These are phyloP conservation scores for Dusona sp. DNA, from an alignment of 2,888 invertebrate genomes.

Conservation along the genomic window DNA sequence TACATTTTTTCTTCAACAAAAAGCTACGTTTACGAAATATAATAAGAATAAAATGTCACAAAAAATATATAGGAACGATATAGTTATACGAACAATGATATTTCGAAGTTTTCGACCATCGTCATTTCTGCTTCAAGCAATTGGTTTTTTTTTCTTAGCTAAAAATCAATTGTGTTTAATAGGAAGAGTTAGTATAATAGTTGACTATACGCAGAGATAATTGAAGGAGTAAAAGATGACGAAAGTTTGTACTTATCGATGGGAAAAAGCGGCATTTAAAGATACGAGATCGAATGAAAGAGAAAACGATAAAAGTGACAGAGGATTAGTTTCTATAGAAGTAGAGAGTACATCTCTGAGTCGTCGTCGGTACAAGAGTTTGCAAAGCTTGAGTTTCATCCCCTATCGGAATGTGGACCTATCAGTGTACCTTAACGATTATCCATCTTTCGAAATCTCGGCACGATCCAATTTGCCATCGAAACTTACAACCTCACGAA, in stretches of 20 bases:
- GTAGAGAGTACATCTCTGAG: slow-evolving; percentile 26
- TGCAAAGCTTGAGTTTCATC: slow-evolving; percentile 50
- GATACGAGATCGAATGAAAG: slow-evolving; percentile 22
- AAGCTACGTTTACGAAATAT: too few species aligned
- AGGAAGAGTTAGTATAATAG: slow-evolving; percentile 4
- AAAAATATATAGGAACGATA: too few species aligned
- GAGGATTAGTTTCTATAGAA: slow-evolving; percentile 45
- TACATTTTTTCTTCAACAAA: too few species aligned
- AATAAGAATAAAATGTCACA: too few species aligned
- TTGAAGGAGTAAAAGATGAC: slow-evolving; percentile 25
- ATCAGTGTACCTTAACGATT: slow-evolving; percentile 46
- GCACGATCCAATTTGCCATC: slow-evolving; percentile 21
- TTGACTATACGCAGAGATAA: slow-evolving; percentile 22
- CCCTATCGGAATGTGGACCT: slow-evolving; percentile 60
- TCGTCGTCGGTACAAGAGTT: slow-evolving; percentile 37
- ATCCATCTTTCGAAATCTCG: slow-evolving; percentile 30
- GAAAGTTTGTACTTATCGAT: slow-evolving; percentile 58
- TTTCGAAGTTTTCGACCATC: not conserved
- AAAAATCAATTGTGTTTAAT: slow-evolving; percentile 3
- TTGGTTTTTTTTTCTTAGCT: not conserved
- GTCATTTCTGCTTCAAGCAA: not conserved
- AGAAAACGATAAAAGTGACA: slow-evolving; percentile 9
- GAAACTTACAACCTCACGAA: slow-evolving; percentile 50
- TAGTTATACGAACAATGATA: not conserved
- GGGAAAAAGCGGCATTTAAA: slow-evolving; percentile 6